Conservation (phyloP, 2,797 vertebrate genomes). For the Neoniphon sammara region DNA sequence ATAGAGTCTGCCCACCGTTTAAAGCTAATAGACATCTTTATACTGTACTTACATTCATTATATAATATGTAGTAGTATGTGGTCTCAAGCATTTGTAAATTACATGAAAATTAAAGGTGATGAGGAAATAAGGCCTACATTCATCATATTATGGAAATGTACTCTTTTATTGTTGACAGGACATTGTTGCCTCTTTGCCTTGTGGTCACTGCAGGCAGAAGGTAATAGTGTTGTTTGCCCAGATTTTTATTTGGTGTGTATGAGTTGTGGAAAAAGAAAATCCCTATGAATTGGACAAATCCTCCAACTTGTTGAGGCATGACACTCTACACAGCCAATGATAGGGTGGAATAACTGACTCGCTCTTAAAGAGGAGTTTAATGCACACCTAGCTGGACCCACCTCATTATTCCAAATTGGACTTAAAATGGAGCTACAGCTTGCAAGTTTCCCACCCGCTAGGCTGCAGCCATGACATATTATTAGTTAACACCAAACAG, state of each 20-base stretch:
- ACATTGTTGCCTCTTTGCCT: too few species aligned
- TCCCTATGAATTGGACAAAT: constrained; percentile 26
- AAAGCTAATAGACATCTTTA: too few species aligned
- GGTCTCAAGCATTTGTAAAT: too few species aligned
- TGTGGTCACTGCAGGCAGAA: too few species aligned
- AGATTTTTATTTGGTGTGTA: neutral
- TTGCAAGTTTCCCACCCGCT: constrained; percentile 11
- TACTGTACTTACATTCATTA: too few species aligned
- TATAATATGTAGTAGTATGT: too few species aligned
- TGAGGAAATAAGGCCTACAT: too few species aligned
- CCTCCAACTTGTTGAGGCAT: constrained; percentile 54
- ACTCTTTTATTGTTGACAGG: too few species aligned
- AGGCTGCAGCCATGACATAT: neutral
- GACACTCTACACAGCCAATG: constrained; percentile 36
- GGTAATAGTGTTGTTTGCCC: too few species aligned
- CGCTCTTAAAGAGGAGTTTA: constrained; percentile 20
- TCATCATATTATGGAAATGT: too few species aligned
- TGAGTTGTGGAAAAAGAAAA: constrained; percentile 17
- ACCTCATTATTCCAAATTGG: constrained; percentile 30
- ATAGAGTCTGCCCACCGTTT: too few species aligned
- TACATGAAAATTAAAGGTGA: too few species aligned
- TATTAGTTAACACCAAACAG: neutral
- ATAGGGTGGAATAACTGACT: constrained; percentile 61
- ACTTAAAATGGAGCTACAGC: constrained; percentile 1
- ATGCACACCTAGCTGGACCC: constrained; percentile 28